Evolutionary conservation across 2,888 invertebrate species (phyloP).

Genomic region (Trimorus sp.): DNA sequence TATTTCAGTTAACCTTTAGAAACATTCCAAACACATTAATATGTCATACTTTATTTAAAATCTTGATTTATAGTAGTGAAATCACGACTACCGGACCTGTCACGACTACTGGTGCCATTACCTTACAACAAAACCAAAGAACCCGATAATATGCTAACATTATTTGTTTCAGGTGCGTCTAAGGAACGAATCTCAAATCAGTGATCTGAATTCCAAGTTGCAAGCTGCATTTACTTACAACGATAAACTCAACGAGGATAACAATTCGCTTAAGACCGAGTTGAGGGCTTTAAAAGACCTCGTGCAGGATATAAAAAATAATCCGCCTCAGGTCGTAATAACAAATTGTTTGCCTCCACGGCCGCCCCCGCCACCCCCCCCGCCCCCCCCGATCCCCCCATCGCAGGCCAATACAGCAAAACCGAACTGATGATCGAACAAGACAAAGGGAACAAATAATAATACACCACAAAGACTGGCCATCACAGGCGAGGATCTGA

Average conservation of each 20-base stretch:
- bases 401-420: constrained; percentile 13
- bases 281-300: background rate
- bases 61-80: too few relatives aligned
- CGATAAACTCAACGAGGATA: constrained; percentile 1
- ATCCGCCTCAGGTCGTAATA: constrained; percentile 7
- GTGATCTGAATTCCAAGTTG: too few relatives aligned
- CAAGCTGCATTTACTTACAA: background rate
- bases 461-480: constrained; percentile 70
- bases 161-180: too few relatives aligned
- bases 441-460: constrained; percentile 6
- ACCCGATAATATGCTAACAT: too few relatives aligned
- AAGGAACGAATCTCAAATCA: too few relatives aligned
- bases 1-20: too few relatives aligned
- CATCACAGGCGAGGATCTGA: constrained; percentile 80
- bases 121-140: too few relatives aligned
- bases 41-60: too few relatives aligned
- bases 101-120: too few relatives aligned
- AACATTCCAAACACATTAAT: too few relatives aligned
- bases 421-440: background rate
- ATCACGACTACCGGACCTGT: too few relatives aligned
- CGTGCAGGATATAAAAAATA: constrained; percentile 1
- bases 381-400: constrained; percentile 38
- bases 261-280: background rate
- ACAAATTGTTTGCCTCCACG: constrained; percentile 66
- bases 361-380: constrained; percentile 67